Base-by-base conservation (phyloP, 2,888 invertebrate species). In the Diarsia dahlii region DNA sequence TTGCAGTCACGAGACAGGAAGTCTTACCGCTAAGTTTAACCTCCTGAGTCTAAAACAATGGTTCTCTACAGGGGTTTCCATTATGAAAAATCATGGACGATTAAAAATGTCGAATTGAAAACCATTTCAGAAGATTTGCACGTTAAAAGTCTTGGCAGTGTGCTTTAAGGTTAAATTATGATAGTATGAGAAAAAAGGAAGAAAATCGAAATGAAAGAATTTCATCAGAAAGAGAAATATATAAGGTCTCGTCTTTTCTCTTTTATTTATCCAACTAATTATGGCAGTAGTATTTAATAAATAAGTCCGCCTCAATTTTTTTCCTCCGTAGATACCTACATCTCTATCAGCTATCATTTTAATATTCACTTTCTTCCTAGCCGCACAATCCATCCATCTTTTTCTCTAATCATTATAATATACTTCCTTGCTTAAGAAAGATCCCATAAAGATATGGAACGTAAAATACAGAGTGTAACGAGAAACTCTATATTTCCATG, bases 1-100 rank as follows among this genome's bases (percentile, higher is more conserved):
- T 71, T 69, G 46, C 65, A 68, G 64, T 73, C 69, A 85, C 73
- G 83, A 70, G 56, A 67, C 83, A 78, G 82, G 82, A 83, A 86
- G 74, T 74, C 56, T 65, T 15, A 69, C 83, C 62, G 78, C 39
- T 71, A 74, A 71, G 83, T 62, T 63, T 76, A 69, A 54, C 71
- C 83, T 78, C 73, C 62, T 48, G 79, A 60, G 76, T 46, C 56
- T 68, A 12, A 20, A 63, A 83, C 86, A 83, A 85, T 83, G 39
- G 54, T 50, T 60, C 71, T 63, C 73, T 60, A 52, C 45, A 62
- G 82, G 46, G 65, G 39, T 50, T 69, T 71, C 65, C 10, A 58
- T 23, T 23, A 54, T 60, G 48, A 64, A 78, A 56, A 50, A 68
- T 65, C n/a, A 68, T 2, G 34, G 34, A 23, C 20, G 12, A 39